phyloP scores from a whole-genome alignment of 2,888 invertebrate species.

The Mesoligia furuncula region DNA sequence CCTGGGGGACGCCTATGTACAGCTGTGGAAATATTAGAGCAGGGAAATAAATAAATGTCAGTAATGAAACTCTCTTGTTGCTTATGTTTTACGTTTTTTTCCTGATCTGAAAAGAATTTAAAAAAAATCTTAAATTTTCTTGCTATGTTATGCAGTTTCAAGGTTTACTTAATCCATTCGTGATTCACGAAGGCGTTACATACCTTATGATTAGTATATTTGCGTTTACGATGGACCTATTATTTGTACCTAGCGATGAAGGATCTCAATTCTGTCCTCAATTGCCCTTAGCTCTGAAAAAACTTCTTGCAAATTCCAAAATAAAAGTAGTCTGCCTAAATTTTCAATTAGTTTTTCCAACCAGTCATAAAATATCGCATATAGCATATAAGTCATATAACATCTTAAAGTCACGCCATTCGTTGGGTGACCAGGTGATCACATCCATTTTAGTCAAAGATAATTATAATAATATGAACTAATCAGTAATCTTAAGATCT shows the following conservation, averaged over 20 bases:
- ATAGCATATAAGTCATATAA: too few species aligned
- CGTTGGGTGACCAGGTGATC: not conserved
- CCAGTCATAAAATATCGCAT: not conserved
- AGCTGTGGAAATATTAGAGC: not conserved
- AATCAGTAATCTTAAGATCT: conserved; percentile 14
- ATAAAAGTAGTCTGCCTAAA: not conserved
- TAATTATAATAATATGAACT: not conserved
- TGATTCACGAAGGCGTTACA: not conserved
- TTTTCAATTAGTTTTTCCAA: conserved; percentile 5
- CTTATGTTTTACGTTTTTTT: not conserved
- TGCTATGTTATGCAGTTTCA: not conserved
- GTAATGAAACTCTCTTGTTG: not conserved
- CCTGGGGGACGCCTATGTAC: not conserved
- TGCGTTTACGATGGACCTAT: not conserved
- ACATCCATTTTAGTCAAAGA: conserved; percentile 18
- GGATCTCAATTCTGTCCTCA: too few species aligned
- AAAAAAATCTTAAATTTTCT: not conserved
- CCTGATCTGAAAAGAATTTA: not conserved
- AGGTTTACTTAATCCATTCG: not conserved
- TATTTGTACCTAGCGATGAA: not conserved
- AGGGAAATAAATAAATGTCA: not conserved
- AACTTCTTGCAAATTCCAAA: not conserved
- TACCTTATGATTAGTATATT: not conserved
- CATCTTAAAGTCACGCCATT: conserved; percentile 18
- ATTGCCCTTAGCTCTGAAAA: not conserved